Conservation (phyloP, 92 coral and sea anemone species). For the Chrysogorgia sp. region DNA sequence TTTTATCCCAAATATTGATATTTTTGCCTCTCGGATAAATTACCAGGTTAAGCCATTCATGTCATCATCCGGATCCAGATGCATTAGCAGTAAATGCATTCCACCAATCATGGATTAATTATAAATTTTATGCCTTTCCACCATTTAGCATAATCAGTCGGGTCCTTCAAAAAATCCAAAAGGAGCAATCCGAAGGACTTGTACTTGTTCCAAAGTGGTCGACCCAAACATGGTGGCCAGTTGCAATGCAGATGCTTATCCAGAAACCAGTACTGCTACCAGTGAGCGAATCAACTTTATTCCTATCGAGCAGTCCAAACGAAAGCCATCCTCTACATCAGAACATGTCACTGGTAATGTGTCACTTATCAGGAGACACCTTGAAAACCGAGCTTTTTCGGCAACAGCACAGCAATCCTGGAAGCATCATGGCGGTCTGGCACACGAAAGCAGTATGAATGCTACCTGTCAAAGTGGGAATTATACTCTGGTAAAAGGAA, state of each 20-base stretch:
- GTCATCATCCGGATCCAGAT: slow-evolving; percentile 54
- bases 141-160: slow-evolving; percentile 49
- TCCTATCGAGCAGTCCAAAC: slow-evolving; percentile 33
- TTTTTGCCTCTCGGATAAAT: slow-evolving; percentile 60
- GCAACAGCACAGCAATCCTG: slow-evolving; percentile 20
- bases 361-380: slow-evolving; percentile 36
- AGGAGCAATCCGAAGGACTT: slow-evolving; percentile 52
- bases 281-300: slow-evolving; percentile 27
- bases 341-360: background rate
- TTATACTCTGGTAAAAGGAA: slow-evolving; percentile 15
- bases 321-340: slow-evolving; percentile 27
- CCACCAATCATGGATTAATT: slow-evolving; percentile 38
- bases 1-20: slow-evolving; percentile 46
- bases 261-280: slow-evolving; percentile 54
- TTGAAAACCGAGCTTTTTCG: slow-evolving; percentile 5
- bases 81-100: slow-evolving; percentile 61
- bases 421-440: slow-evolving; percentile 28
- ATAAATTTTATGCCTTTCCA: slow-evolving; percentile 62
- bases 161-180: slow-evolving; percentile 51
- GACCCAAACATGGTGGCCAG: slow-evolving; percentile 61
- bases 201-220: slow-evolving; percentile 55
- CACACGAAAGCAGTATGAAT: slow-evolving; percentile 17
- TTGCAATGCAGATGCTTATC: slow-evolving; percentile 57
- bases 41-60: slow-evolving; percentile 51
- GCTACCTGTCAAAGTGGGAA: slow-evolving; percentile 10